A percentile compares a stretch with the other conserved stretches of the same genome.
Evolutionary conservation across 2,113 vertebrate species (phyloP).

Genomic region (Forbesichthys papilliferus): DNA sequence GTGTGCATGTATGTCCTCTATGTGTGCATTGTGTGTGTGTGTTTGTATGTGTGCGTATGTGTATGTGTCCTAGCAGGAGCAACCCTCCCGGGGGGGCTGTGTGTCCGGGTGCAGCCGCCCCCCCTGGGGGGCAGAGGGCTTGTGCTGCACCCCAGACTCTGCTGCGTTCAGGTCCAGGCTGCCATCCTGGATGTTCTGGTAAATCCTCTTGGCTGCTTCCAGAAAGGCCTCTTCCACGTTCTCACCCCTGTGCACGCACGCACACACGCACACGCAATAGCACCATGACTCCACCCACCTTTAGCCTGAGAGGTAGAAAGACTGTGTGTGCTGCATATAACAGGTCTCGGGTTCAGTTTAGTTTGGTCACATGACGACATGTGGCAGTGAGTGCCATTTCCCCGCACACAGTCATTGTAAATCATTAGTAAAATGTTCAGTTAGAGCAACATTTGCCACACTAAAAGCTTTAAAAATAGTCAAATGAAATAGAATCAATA

Average conservation of each 20-base stretch:
- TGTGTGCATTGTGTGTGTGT: slow-evolving; percentile 9
- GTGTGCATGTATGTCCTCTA: slow-evolving; percentile 4
- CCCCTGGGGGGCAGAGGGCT: slow-evolving; percentile 91
- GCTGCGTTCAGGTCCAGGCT: slow-evolving; percentile 97
- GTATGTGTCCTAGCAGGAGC: slow-evolving; percentile 85
- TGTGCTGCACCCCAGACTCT: slow-evolving; percentile 96
- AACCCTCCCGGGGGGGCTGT: slow-evolving; percentile 93
- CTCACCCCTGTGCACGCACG: slow-evolving; percentile 80
- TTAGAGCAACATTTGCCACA: too few species aligned
- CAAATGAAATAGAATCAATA: too few species aligned
- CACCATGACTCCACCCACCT: too few species aligned
- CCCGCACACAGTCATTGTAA: too few species aligned
- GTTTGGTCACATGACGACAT: too few species aligned
- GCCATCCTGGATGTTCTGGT: slow-evolving; percentile 98
- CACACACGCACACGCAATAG: too few species aligned
- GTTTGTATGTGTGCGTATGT: slow-evolving; percentile 34
- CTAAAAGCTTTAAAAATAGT: too few species aligned
- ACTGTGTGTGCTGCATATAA: neutral
- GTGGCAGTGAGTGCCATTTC: too few species aligned
- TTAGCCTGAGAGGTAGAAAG: neutral
- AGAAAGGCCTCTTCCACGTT: slow-evolving; percentile 97
- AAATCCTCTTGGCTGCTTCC: slow-evolving; percentile 98
- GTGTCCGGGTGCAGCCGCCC: slow-evolving; percentile 90
- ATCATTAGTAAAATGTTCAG: too few species aligned
- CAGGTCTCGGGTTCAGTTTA: too few species aligned